Evolutionary conservation across 2,113 vertebrate genomes (phyloP).

Genomic region (Menidia beryllina): DNA sequence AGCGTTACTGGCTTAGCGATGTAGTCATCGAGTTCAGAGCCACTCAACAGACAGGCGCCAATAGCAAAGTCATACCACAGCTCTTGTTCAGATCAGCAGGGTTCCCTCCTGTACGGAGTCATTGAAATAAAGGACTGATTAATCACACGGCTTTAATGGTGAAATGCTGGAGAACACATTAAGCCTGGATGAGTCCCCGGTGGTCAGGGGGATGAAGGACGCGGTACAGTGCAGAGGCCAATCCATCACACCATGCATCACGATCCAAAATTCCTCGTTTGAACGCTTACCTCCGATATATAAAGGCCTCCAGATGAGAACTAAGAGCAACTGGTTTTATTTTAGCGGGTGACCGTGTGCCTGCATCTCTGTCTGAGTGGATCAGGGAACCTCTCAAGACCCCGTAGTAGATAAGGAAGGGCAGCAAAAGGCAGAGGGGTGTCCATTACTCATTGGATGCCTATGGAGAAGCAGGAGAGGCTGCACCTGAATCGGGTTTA

Average conservation of each 20-base stretch:
- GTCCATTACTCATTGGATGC: slow-evolving; percentile 73
- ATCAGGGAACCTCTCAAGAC: slow-evolving; percentile 42
- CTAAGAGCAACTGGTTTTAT: slow-evolving; percentile 49
- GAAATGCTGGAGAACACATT: slow-evolving; percentile 45
- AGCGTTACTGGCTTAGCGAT: slow-evolving; percentile 32
- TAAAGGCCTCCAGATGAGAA: slow-evolving; percentile 52
- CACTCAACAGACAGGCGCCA: slow-evolving; percentile 23
- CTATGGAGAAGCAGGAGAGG: slow-evolving; percentile 67
- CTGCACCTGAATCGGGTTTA: slow-evolving; percentile 80
- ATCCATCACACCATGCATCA: slow-evolving; percentile 52
- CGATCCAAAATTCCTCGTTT: slow-evolving; percentile 57
- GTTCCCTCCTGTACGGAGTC: not conserved
- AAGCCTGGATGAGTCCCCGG: slow-evolving; percentile 19
- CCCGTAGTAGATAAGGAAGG: slow-evolving; percentile 68
- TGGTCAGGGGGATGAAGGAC: slow-evolving; percentile 45
- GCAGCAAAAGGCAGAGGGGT: slow-evolving; percentile 57
- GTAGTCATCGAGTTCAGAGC: slow-evolving; percentile 35
- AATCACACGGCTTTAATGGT: slow-evolving; percentile 26
- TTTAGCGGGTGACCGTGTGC: slow-evolving; percentile 30
- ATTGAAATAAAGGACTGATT: slow-evolving; percentile 34
- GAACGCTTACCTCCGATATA: slow-evolving; percentile 34
- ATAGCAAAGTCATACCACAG: slow-evolving; percentile 6
- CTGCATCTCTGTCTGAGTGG: slow-evolving; percentile 44
- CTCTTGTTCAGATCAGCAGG: not conserved
- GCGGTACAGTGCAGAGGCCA: slow-evolving; percentile 36